Percentiles rank a stretch among this genome's conserved stretches.
Evolutionary conservation across 2,888 invertebrate species (phyloP).

Genomic region (Mesochorus sp.): DNA sequence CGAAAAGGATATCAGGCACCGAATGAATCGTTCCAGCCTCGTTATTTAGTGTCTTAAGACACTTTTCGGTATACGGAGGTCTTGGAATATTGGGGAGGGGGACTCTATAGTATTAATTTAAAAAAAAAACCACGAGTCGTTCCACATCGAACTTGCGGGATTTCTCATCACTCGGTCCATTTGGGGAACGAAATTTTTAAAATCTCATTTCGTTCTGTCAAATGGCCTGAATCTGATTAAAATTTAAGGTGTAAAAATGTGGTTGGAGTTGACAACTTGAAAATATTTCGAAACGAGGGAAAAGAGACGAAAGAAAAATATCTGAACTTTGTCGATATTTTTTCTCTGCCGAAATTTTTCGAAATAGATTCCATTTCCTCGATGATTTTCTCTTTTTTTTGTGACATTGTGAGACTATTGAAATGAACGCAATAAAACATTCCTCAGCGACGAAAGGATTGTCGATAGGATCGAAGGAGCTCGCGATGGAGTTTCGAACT

Average conservation of each 20-base stretch:
- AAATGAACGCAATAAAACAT: constrained; percentile 49
- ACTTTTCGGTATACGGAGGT: neutral
- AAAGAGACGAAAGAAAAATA: neutral
- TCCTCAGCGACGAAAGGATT: constrained; percentile 38
- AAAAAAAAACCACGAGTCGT: neutral
- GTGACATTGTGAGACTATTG: neutral
- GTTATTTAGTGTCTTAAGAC: neutral
- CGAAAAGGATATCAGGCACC: no score
- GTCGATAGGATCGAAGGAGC: constrained; percentile 37
- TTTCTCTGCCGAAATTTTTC: neutral
- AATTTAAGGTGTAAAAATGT: neutral
- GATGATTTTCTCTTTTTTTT: neutral
- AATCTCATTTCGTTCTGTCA: no score
- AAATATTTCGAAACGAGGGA: neutral
- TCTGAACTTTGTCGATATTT: neutral
- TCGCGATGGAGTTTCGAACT: constrained; percentile 21
- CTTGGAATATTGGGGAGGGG: neutral
- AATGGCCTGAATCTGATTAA: no score
- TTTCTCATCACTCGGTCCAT: neutral
- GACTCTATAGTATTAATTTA: neutral
- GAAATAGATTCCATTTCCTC: no score
- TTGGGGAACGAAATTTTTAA: no score
- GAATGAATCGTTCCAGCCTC: constrained; percentile 43
- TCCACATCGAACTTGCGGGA: neutral
- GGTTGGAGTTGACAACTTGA: neutral